phyloP scores from a whole-genome alignment of 2,888 invertebrate genomes.

The Icerya purchasi region DNA sequence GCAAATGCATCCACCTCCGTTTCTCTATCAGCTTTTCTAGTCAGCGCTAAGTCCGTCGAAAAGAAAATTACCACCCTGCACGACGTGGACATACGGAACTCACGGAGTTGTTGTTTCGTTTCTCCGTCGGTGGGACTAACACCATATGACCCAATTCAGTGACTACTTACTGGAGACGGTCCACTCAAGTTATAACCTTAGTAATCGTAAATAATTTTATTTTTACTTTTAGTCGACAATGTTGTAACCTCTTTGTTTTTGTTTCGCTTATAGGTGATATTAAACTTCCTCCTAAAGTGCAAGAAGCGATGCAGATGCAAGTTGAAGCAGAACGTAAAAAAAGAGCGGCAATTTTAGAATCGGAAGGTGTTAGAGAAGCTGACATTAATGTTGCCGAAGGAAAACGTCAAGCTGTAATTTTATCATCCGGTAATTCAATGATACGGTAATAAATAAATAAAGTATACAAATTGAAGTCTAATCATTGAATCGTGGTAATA shows the following conservation, averaged over 20 bases:
- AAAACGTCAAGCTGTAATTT: slow-evolving; percentile 68
- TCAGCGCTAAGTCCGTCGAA: too few relatives aligned
- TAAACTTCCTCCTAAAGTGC: slow-evolving; percentile 59
- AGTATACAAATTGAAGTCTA: too few relatives aligned
- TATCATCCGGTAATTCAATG: slow-evolving; percentile 68
- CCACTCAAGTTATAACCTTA: neutral
- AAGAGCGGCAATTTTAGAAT: slow-evolving; percentile 87
- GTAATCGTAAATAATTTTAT: too few relatives aligned
- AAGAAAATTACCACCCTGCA: too few relatives aligned
- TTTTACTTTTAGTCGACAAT: neutral
- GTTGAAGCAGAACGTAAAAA: slow-evolving; percentile 96
- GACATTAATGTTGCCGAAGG: slow-evolving; percentile 98
- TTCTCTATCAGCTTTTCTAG: too few relatives aligned
- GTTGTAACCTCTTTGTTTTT: neutral
- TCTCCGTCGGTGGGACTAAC: too few relatives aligned
- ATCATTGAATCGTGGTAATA: too few relatives aligned
- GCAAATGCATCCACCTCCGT: too few relatives aligned
- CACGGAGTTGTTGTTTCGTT: too few relatives aligned
- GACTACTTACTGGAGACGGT: neutral
- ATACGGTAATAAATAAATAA: too few relatives aligned
- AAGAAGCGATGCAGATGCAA: slow-evolving; percentile 99
- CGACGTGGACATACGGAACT: too few relatives aligned
- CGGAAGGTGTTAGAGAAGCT: slow-evolving; percentile 75
- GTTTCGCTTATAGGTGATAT: slow-evolving; percentile 21
- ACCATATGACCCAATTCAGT: neutral